These are phyloP conservation scores for Strix uralensis DNA, from an alignment of 2,113 vertebrate genomes.

Conservation along the genomic window DNA sequence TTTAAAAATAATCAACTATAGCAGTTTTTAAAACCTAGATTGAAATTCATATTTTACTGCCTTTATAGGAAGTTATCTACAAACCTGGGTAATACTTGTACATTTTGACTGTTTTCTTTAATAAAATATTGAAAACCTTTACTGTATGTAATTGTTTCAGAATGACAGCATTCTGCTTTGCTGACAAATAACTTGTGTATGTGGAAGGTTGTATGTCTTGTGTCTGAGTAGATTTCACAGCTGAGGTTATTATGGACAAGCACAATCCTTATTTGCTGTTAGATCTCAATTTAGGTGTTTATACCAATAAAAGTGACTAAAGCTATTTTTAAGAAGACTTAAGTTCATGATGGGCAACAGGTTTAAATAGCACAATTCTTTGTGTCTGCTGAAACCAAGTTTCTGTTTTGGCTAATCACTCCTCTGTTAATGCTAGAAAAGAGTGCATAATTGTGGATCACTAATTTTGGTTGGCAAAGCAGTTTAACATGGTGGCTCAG, in stretches of 20 bases:
- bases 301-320: constrained; percentile 68
- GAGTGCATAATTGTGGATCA: constrained; percentile 14
- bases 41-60: constrained; percentile 72
- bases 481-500: constrained; percentile 47
- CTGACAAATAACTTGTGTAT: constrained; percentile 68
- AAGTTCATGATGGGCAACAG: constrained; percentile 63
- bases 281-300: constrained; percentile 63
- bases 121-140: constrained; percentile 72
- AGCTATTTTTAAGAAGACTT: constrained; percentile 66
- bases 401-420: constrained; percentile 47
- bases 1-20: constrained; percentile 60
- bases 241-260: constrained; percentile 67
- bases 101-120: constrained; percentile 79
- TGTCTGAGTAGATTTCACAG: constrained; percentile 58
- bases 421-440: constrained; percentile 39
- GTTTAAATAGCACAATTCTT: constrained; percentile 54
- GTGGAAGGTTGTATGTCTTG: constrained; percentile 73
- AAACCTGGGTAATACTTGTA: constrained; percentile 68
- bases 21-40: constrained; percentile 67
- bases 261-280: constrained; percentile 64
- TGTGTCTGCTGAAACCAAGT: constrained; percentile 50
- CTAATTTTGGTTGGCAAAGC: constrained; percentile 52
- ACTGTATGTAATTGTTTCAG: constrained; percentile 74
- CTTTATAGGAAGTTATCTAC: constrained; percentile 68
- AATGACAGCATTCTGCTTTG: constrained; percentile 73